phyloP scores from a whole-genome alignment of 2,797 vertebrate species.

The Macroramphosus scolopax region DNA sequence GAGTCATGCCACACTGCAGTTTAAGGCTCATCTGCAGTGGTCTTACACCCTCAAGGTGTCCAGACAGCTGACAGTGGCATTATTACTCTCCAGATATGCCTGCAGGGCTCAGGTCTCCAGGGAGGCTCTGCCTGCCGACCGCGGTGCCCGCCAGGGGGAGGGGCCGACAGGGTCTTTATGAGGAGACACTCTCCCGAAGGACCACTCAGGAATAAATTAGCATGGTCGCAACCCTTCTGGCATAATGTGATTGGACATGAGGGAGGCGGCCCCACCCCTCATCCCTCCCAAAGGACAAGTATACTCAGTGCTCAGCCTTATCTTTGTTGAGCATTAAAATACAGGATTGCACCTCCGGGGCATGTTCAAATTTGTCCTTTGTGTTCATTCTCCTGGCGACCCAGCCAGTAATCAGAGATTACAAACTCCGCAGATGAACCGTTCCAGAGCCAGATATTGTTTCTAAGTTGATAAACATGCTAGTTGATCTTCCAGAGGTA shows the following conservation, averaged over 20 bases:
- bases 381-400: conserved; percentile 54
- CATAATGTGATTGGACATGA: conserved; percentile 74
- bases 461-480: conserved; percentile 51
- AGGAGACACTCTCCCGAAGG: conserved; percentile 71
- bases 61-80: conserved; percentile 70
- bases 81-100: conserved; percentile 67
- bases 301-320: conserved; percentile 62
- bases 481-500: conserved; percentile 36
- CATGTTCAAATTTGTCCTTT: conserved; percentile 59
- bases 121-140: conserved; percentile 58
- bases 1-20: conserved; percentile 47
- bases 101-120: conserved; percentile 53
- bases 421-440: conserved; percentile 49
- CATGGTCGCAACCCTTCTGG: conserved; percentile 67
- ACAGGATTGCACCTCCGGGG: conserved; percentile 70
- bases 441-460: conserved; percentile 44
- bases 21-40: conserved; percentile 49
- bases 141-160: conserved; percentile 50
- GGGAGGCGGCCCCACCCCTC: conserved; percentile 59
- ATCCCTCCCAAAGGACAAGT: conserved; percentile 64
- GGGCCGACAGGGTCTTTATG: conserved; percentile 74
- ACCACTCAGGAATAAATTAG: conserved; percentile 77
- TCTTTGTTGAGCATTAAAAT: conserved; percentile 76
- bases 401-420: conserved; percentile 46
- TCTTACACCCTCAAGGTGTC: too few species aligned